These are phyloP conservation scores for Gallinago nigripennis DNA, from an alignment of 2,797 vertebrate species.

Conservation along the genomic window DNA sequence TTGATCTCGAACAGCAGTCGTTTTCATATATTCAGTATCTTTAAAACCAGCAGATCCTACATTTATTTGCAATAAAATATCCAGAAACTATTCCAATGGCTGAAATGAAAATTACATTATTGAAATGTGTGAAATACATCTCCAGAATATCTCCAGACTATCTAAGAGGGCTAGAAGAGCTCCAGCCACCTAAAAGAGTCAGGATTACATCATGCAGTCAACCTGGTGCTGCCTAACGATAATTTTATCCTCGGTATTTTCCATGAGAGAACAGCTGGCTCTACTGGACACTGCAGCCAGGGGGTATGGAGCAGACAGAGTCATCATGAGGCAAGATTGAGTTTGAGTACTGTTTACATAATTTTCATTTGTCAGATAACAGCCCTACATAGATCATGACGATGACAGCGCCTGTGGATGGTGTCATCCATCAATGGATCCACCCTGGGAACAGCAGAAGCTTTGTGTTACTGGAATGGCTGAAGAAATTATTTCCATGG, in stretches of 20 bases:
- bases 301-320: slow-evolving; percentile 30
- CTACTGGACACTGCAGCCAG: not conserved
- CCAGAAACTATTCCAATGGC: not conserved
- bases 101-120: not conserved
- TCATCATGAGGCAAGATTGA: slow-evolving; percentile 42
- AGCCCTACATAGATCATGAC: slow-evolving; percentile 44
- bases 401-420: slow-evolving; percentile 17
- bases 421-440: slow-evolving; percentile 53
- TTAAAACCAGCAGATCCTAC: not conserved
- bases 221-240: slow-evolving; percentile 25
- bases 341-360: slow-evolving; percentile 54
- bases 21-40: not conserved
- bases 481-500: slow-evolving; percentile 28
- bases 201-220: slow-evolving; percentile 14
- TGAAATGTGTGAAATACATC: not conserved
- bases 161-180: not conserved
- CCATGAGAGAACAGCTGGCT: slow-evolving; percentile 52
- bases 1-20: not conserved
- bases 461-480: slow-evolving; percentile 1
- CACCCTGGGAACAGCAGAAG: slow-evolving; percentile 24
- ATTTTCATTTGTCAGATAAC: slow-evolving; percentile 63
- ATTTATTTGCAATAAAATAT: not conserved
- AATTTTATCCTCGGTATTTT: slow-evolving; percentile 14
- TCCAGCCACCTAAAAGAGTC: not conserved
- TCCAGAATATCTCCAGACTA: not conserved